Base-by-base conservation (phyloP, 2,888 invertebrate species). In the Tenthredo amoena region DNA sequence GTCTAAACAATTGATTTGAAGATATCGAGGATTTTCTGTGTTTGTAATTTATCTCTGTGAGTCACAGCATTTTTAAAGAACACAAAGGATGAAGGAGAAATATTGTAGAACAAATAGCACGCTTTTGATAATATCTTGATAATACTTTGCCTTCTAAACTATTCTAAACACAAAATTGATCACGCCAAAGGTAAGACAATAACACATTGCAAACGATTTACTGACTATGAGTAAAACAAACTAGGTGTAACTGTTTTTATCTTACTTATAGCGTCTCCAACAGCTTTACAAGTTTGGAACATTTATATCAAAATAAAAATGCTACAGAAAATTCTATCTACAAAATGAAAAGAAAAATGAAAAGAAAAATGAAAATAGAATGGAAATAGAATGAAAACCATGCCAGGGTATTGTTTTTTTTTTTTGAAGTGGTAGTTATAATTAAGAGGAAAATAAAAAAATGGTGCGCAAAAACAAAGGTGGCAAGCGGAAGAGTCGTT, bases 171-270 rank as follows among this genome's bases (percentile, higher is more conserved):
- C 26, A 34, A 47, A 77, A 10, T 77, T 55, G 9, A 77, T 18
- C 26, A 31, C 34, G 26, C 50, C 34, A 50, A 50, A 50, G 26
- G 43, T 76, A 76, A 47, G 43, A 47, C 43, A 21, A 76, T n/a
- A 76, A 76, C 26, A 47, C 47, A 26, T 21, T 72, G 21, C 37
- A n/a, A 72, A 72, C 72, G 18, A 65, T 65, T 65, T 47, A 86
- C 50, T 50, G 86, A 88, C 86, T 71, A 85, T 86, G 87, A 85
- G 86, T 88, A 86, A 86, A 84, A 87, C 85, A 87, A 87, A 87
- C 37, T 12, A 26, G 21, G 7, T 4, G 18, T 12, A 40, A 40
- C 47, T 50, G 55, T 77, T 77, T 50, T 77, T 55, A 55, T 77
- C 77, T 77, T 47, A 77, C 77, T 34, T 34, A 77, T 31, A 50